These are phyloP conservation scores for Cyclargus thomasi DNA, from an alignment of 1,140 invertebrate genomes.

Conservation along the genomic window DNA sequence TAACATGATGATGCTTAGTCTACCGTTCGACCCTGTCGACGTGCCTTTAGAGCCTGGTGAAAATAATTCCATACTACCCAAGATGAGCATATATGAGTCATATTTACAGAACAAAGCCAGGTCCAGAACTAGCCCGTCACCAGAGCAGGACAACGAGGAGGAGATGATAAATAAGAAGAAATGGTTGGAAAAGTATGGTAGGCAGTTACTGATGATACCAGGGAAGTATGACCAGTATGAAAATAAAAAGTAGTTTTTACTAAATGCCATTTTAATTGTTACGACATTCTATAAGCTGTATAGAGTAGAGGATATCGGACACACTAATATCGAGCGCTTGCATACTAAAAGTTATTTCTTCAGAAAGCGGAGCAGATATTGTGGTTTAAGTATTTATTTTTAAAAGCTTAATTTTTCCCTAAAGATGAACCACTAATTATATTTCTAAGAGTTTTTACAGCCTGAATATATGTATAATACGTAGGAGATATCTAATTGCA, in stretches of 20 bases:
- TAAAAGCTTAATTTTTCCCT: too few relatives aligned
- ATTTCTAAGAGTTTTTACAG: too few relatives aligned
- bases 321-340: too few relatives aligned
- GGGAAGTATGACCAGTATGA: constrained; percentile 35
- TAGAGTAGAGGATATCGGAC: too few relatives aligned
- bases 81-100: constrained; percentile 62
- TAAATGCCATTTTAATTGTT: too few relatives aligned
- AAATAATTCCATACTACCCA: constrained; percentile 56
- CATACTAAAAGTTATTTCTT: too few relatives aligned
- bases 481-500: too few relatives aligned
- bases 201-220: constrained; percentile 35
- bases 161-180: constrained; percentile 31
- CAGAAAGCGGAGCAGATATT: too few relatives aligned
- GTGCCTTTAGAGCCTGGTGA: constrained; percentile 60
- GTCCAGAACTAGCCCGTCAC: constrained; percentile 44
- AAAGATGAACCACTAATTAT: too few relatives aligned
- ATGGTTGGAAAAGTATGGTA: constrained; percentile 43
- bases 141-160: constrained; percentile 29
- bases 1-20: constrained; percentile 44
- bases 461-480: too few relatives aligned
- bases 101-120: constrained; percentile 52
- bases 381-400: too few relatives aligned
- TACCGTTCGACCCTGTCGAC: constrained; percentile 57
- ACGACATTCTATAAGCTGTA: too few relatives aligned
- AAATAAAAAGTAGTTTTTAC: constrained; percentile 11